Conservation (phyloP, 2,113 vertebrate genomes). For the Strix aluco region DNA sequence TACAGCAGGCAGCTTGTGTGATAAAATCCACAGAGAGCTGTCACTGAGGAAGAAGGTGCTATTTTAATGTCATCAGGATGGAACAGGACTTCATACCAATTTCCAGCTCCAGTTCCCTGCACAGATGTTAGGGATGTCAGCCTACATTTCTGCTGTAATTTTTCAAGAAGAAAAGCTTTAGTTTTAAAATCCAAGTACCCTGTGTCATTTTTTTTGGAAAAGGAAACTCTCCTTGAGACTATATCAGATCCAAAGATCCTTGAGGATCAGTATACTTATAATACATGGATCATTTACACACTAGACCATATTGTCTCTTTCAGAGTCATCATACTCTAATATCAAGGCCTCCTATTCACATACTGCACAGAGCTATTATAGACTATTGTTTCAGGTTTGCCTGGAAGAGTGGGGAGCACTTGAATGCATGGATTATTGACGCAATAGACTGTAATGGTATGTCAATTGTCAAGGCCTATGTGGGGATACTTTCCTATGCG, state of each 20-base stretch:
- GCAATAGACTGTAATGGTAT: conserved; percentile 62
- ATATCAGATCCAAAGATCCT: conserved; percentile 16
- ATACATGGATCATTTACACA: conserved; percentile 25
- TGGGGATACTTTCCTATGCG: conserved; percentile 61
- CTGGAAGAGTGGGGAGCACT: conserved; percentile 56
- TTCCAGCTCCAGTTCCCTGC: not conserved
- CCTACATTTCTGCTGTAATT: not conserved
- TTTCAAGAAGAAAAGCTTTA: conserved; percentile 27
- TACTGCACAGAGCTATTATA: conserved; percentile 40
- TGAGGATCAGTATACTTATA: conserved; percentile 20
- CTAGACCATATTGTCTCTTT: not conserved
- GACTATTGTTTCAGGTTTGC: conserved; percentile 47
- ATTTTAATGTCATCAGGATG: conserved; percentile 27
- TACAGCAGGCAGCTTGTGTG: not conserved
- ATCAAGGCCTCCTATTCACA: conserved; percentile 41
- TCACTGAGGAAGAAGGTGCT: not conserved
- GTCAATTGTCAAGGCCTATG: conserved; percentile 66
- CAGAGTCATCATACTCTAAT: conserved; percentile 13
- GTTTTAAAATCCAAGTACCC: not conserved
- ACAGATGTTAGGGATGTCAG: conserved; percentile 8
- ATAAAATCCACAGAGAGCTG: not conserved
- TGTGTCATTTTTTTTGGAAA: not conserved
- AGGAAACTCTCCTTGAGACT: not conserved
- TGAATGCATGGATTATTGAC: conserved; percentile 64
- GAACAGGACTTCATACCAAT: conserved; percentile 17